These are phyloP conservation scores for Trissolcus japonicus DNA, from an alignment of 2,888 invertebrate genomes.

Conservation along the genomic window DNA sequence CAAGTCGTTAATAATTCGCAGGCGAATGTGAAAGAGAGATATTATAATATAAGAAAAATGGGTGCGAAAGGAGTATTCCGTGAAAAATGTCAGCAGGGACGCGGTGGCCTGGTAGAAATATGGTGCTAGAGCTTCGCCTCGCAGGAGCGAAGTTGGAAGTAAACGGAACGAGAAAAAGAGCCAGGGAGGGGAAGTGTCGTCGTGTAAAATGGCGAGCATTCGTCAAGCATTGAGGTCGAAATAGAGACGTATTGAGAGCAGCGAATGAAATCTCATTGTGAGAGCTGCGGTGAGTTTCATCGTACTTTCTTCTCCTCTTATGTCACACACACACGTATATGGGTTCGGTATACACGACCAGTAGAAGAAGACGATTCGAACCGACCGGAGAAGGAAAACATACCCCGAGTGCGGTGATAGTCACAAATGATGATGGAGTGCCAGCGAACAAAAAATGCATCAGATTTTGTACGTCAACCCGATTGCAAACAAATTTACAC, in stretches of 20 bases:
- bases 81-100: slow-evolving; percentile 63
- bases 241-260: slow-evolving; percentile 70
- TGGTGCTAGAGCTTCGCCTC: slow-evolving; percentile 23
- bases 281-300: slow-evolving; percentile 48
- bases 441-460: slow-evolving; percentile 17
- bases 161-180: slow-evolving; percentile 26
- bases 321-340: slow-evolving; percentile 43
- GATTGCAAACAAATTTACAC: slow-evolving; percentile 19
- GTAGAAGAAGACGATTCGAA: slow-evolving; percentile 36
- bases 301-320: neutral
- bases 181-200: slow-evolving; percentile 33
- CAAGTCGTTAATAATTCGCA: slow-evolving; percentile 46
- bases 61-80: slow-evolving; percentile 55
- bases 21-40: slow-evolving; percentile 51
- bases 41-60: slow-evolving; percentile 61
- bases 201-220: slow-evolving; percentile 69
- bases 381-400: slow-evolving; percentile 42
- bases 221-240: slow-evolving; percentile 70
- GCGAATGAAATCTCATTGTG: slow-evolving; percentile 69
- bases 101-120: slow-evolving; percentile 47
- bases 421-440: slow-evolving; percentile 30
- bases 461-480: slow-evolving; percentile 17
- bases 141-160: neutral
- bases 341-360: slow-evolving; percentile 16
- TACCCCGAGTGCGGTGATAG: neutral